Conservation (phyloP, 1,140 invertebrate genomes). For the Brachionus paranguensis region DNA sequence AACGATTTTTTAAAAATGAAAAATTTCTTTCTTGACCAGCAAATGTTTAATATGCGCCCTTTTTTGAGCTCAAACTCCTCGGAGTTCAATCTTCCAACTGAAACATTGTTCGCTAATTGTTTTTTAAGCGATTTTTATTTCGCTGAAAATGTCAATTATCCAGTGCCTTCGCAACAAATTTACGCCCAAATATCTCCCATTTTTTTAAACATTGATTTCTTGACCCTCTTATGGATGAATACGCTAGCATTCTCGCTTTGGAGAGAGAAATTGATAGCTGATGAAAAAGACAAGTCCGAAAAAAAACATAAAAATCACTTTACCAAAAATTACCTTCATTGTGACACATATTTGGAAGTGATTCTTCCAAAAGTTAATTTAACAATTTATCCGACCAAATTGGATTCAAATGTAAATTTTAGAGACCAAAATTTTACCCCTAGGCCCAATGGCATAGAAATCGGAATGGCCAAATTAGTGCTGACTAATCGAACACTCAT, state of each 20-base stretch:
- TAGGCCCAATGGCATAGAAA: neutral
- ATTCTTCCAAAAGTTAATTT: slow-evolving; percentile 18
- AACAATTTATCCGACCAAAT: slow-evolving; percentile 16
- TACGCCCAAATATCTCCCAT: slow-evolving; percentile 83
- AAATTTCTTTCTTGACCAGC: slow-evolving; percentile 12
- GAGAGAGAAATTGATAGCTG: slow-evolving; percentile 1
- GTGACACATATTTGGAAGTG: slow-evolving; percentile 27
- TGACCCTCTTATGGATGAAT: slow-evolving; percentile 82
- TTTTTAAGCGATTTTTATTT: slow-evolving; percentile 96
- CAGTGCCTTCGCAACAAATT: slow-evolving; percentile 81
- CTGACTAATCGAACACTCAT: neutral
- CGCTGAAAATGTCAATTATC: slow-evolving; percentile 72
- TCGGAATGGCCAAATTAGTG: neutral
- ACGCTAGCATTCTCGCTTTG: slow-evolving; percentile 67
- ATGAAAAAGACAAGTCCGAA: neutral
- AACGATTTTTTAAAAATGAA: slow-evolving; percentile 37
- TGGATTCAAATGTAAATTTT: neutral
- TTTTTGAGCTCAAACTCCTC: slow-evolving; percentile 25
- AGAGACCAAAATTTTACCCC: neutral
- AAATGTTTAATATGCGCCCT: neutral
- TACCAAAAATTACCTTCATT: neutral
- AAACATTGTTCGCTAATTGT: slow-evolving; percentile 53
- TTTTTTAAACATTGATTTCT: slow-evolving; percentile 72
- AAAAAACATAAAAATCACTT: neutral
- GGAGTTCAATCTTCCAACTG: neutral